phyloP scores from a whole-genome alignment of 2,797 vertebrate genomes.

The Coregonus ussuriensis region DNA sequence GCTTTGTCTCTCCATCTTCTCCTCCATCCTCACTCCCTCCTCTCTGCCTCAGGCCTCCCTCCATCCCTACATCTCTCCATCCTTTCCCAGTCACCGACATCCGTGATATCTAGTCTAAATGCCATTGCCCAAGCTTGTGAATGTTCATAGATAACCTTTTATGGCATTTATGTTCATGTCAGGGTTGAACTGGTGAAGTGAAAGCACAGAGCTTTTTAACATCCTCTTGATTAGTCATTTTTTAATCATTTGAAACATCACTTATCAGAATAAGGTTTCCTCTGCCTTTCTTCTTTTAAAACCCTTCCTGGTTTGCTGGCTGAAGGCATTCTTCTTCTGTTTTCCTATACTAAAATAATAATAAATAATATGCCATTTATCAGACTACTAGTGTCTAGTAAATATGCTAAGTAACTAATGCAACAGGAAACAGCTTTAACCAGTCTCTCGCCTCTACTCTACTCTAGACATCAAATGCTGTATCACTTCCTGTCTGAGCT shows the following conservation, averaged over 20 bases:
- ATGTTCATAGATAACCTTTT: background rate
- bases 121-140: background rate
- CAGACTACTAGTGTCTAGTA: background rate
- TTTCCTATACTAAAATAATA: background rate
- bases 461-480: conserved; percentile 1
- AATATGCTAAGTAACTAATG: background rate
- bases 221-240: background rate
- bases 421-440: background rate
- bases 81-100: background rate
- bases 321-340: background rate
- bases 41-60: background rate
- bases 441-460: background rate
- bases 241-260: background rate
- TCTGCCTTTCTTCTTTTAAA: background rate
- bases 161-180: background rate
- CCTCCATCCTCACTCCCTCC: background rate
- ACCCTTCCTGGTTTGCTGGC: background rate
- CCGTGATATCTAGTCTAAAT: background rate
- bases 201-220: background rate
- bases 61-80: background rate
- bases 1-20: background rate
- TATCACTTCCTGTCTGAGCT: conserved; percentile 22
- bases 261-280: background rate
- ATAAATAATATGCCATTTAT: no score
- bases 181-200: background rate